A percentile compares a stretch with the other conserved stretches of the same genome.
phyloP scores from a whole-genome alignment of 2,113 vertebrate genomes.

The Sinocyclocheilus anophthalmus region DNA sequence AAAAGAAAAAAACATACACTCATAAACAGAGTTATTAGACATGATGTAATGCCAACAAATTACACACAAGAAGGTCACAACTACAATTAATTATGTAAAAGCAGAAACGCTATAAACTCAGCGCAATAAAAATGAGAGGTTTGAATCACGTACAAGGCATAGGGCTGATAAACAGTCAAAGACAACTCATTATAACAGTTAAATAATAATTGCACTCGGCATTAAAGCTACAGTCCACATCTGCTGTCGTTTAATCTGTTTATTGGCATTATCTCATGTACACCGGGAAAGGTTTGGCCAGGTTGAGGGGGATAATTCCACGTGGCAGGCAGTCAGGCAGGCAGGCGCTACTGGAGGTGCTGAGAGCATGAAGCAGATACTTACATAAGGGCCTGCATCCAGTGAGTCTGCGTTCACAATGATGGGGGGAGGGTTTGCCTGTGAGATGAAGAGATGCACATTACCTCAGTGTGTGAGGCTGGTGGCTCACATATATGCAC shows the following conservation, averaged over 20 bases:
- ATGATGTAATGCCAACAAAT: neutral
- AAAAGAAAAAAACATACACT: constrained; percentile 35
- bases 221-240: neutral
- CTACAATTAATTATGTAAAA: constrained; percentile 17
- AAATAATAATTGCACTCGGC: neutral
- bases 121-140: neutral
- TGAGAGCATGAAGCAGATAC: constrained; percentile 71
- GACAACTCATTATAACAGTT: constrained; percentile 3
- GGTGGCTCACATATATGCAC: constrained; percentile 56
- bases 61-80: constrained; percentile 5
- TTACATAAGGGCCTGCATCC: constrained; percentile 93
- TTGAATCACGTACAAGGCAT: neutral
- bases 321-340: constrained; percentile 33
- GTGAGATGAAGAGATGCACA: constrained; percentile 83
- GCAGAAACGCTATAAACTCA: neutral
- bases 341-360: constrained; percentile 47
- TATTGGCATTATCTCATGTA: constrained; percentile 2
- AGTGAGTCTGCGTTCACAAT: constrained; percentile 89
- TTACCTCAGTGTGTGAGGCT: constrained; percentile 74
- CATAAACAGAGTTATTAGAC: constrained; percentile 12
- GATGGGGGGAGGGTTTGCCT: constrained; percentile 89
- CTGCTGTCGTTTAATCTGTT: constrained; percentile 21
- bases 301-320: constrained; percentile 20
- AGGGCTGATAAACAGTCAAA: constrained; percentile 1
- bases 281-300: constrained; percentile 16